A percentile compares a stretch with the other conserved stretches of the same genome.
These are phyloP conservation scores for Brachionus angularis DNA, from an alignment of 1,140 invertebrate species.

Conservation along the genomic window DNA sequence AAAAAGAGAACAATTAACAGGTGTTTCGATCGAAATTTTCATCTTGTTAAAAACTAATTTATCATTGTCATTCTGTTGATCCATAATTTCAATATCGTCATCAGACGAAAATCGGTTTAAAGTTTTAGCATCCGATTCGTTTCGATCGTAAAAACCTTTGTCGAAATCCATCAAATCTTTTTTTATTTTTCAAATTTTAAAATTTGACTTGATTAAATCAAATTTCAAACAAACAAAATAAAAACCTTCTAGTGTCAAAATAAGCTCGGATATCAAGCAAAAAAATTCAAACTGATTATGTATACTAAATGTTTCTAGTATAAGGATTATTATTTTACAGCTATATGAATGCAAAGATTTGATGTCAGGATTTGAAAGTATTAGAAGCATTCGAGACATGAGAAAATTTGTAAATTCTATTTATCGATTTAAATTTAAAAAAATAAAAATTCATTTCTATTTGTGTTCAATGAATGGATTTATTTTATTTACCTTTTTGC, in stretches of 20 bases:
- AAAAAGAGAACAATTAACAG: neutral
- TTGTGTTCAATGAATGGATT: too few relatives aligned
- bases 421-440: too few relatives aligned
- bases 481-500: slow-evolving; percentile 5
- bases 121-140: slow-evolving; percentile 14
- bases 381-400: slow-evolving; percentile 22
- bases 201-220: neutral
- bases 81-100: neutral
- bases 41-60: neutral
- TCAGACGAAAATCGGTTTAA: neutral
- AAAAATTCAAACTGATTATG: slow-evolving; percentile 19
- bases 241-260: neutral
- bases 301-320: slow-evolving; percentile 35
- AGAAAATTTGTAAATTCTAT: slow-evolving; percentile 42
- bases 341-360: slow-evolving; percentile 26
- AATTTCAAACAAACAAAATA: neutral
- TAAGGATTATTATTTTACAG: slow-evolving; percentile 18
- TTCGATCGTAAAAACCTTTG: slow-evolving; percentile 25
- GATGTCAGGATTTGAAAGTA: slow-evolving; percentile 9
- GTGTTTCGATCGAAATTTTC: slow-evolving; percentile 14
- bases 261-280: neutral
- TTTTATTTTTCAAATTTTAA: neutral
- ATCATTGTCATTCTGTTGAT: neutral
- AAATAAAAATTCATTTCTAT: too few relatives aligned
- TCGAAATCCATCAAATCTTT: slow-evolving; percentile 38